Evolutionary conservation across 1,140 invertebrate genomes (phyloP), one percentile per base, ranked within the genome.

Genomic region (Goniozus legneri): DNA sequence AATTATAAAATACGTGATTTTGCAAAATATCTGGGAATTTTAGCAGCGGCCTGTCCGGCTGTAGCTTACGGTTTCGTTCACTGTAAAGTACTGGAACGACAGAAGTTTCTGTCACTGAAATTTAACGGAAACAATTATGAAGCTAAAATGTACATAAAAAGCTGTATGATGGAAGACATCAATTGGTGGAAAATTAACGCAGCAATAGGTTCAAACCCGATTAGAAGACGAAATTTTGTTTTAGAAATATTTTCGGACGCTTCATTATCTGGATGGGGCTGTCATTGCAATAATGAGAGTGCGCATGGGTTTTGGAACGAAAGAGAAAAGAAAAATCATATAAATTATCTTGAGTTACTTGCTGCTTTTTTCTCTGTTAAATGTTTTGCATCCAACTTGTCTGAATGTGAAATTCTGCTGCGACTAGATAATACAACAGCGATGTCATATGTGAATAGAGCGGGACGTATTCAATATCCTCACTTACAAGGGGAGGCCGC

Each of bases 391-490:
- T 47, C n/a, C 2, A 41, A 64, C 35, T 2, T 16, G 14, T 19
- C 3, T 19, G 54, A 65, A 37, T 64, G 62, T 41, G 15, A 56
- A 8, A 64, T 71, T 39, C 47, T 72, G 32, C 33, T 72, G 6
- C 35, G 68, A 7, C 31, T 64, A 3, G 72, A 73, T 32, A 71
- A 73, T 31, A 72, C 60, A 0, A 75, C 67, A 2, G 68, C 69
- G 1, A 56, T 72, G 8, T 58, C 62, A 16, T 64, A 69, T 30
- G 50, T 70, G 14, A 68, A 72, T 42, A 32, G 57, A 14, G 12
- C 24, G 12, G 24, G 24, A 27, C 6, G 24, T 12, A 27, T 27
- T 12, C 24, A 27, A 12, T 27, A 27, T 12, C 12, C 24, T 12
- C 24, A 27, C 12, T 12, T 27, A n/a, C n/a, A n/a, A n/a, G n/a